These are phyloP conservation scores for Galleria mellonella DNA, from an alignment of 1,140 invertebrate species.

Conservation along the genomic window DNA sequence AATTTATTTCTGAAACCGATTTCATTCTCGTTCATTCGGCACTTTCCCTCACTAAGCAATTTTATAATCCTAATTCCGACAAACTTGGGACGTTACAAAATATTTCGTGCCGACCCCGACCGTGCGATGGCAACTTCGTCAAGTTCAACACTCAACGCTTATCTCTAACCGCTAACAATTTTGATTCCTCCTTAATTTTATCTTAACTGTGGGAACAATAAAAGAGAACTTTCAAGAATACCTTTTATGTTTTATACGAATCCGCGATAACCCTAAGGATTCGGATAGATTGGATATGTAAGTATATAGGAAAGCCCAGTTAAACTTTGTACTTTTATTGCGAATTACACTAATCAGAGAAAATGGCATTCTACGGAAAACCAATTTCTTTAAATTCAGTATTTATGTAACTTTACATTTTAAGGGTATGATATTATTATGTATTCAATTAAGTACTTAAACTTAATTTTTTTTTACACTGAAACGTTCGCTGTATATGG, in stretches of 20 bases:
- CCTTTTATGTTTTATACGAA: conserved; percentile 26
- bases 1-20: conserved; percentile 6
- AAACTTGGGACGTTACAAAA: conserved; percentile 45
- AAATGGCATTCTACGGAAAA: too few relatives aligned
- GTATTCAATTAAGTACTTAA: too few relatives aligned
- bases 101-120: conserved; percentile 35
- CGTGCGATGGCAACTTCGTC: conserved; percentile 30
- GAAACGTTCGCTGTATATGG: too few relatives aligned
- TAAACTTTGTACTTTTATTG: too few relatives aligned
- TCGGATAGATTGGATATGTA: neutral
- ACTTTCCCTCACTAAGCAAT: conserved; percentile 33
- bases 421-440: too few relatives aligned
- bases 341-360: too few relatives aligned
- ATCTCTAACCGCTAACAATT: conserved; percentile 63
- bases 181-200: conserved; percentile 65
- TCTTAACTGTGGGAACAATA: conserved; percentile 57
- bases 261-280: conserved; percentile 16
- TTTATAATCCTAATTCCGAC: conserved; percentile 43
- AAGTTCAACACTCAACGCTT: conserved; percentile 64
- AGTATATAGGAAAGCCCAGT: too few relatives aligned
- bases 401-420: too few relatives aligned
- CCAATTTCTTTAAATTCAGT: too few relatives aligned
- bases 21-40: conserved; percentile 8
- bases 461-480: too few relatives aligned
- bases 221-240: conserved; percentile 43